Base-by-base conservation (phyloP, 1,140 invertebrate species). In the Pomacea maculata region DNA sequence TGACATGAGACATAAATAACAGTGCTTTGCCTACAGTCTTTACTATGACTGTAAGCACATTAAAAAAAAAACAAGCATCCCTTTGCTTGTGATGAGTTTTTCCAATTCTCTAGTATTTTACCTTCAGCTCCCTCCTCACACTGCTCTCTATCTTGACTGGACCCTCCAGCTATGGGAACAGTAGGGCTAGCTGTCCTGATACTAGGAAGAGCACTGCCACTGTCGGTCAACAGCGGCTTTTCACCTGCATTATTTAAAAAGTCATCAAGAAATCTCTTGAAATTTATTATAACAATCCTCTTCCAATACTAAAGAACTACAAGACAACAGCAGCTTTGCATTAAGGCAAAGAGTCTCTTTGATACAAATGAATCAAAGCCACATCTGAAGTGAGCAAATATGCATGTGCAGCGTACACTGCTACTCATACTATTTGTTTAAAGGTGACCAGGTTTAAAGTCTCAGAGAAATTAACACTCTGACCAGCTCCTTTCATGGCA, bases 111-210 rank as follows among this genome's bases (percentile, higher is more conserved):
- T 17, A 25, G 25, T 14, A 2, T 54, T 65, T 64, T 25, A 78
- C 79, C 78, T 78, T 73, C 82, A 86, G 87, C 86, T 19, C 80
- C 86, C 29, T 86, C 90, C 65, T 87, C 87, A 75, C 85, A 86
- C 12, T 79, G 81, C 25, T 86, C 83, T 75, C 78, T 63, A 76
- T 86, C 85, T 78, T 83, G 79, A 55, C 77, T 81, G 77, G 82
- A 73, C 70, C 80, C 78, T 64, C 75, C 83, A 19, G 84, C 82
- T 65, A 87, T 71, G 54, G 88, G 80, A 54, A 90, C 88, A 45
- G 90, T 90, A 25, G 89, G 87, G 34, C 85, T 88, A 71, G 87
- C 89, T 9, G 89, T 90, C 80, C 90, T 87, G 6, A 90, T 83
- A 80, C 85, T 88, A 15, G 88, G 87, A 29, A 83, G 85, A 61